Evolutionary conservation across 1,140 invertebrate species (phyloP).

Genomic region (Acromyrmex charruanus): DNA sequence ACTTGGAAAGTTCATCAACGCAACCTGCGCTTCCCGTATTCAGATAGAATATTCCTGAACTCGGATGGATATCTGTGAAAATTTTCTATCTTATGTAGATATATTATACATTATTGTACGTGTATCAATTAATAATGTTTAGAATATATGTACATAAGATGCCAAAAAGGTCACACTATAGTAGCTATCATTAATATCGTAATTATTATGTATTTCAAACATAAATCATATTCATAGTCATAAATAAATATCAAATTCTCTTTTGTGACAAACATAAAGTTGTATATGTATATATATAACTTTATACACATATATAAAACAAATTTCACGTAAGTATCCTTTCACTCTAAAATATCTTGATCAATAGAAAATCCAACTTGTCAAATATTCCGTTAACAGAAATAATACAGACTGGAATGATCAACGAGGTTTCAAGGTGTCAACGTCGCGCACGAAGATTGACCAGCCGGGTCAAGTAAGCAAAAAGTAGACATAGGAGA

Average conservation of each 20-base stretch:
- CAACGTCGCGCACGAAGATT: slow-evolving; percentile 54
- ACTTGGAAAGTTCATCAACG: slow-evolving; percentile 73
- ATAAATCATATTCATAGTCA: neutral
- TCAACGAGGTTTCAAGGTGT: slow-evolving; percentile 50
- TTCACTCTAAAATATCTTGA: neutral
- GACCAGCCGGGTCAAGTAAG: slow-evolving; percentile 60
- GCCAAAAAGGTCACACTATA: too few species aligned
- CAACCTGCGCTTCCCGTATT: slow-evolving; percentile 45
- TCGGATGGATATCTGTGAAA: slow-evolving; percentile 17
- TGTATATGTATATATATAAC: too few species aligned
- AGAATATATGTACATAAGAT: neutral
- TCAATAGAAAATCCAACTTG: neutral
- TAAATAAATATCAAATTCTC: neutral
- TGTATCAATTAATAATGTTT: slow-evolving; percentile 11
- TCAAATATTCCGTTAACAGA: slow-evolving; percentile 8
- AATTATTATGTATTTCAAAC: neutral
- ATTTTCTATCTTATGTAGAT: neutral
- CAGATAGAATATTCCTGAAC: slow-evolving; percentile 33
- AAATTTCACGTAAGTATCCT: neutral
- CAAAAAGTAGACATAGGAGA: slow-evolving; percentile 58
- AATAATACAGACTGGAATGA: neutral
- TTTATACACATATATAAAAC: too few species aligned
- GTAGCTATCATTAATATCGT: neutral
- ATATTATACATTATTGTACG: neutral
- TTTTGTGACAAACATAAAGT: neutral